A percentile compares a stretch with the other conserved stretches of the same genome.
These are phyloP conservation scores for Rhabdornis inornatus DNA, from an alignment of 2,113 vertebrate genomes.

Conservation along the genomic window DNA sequence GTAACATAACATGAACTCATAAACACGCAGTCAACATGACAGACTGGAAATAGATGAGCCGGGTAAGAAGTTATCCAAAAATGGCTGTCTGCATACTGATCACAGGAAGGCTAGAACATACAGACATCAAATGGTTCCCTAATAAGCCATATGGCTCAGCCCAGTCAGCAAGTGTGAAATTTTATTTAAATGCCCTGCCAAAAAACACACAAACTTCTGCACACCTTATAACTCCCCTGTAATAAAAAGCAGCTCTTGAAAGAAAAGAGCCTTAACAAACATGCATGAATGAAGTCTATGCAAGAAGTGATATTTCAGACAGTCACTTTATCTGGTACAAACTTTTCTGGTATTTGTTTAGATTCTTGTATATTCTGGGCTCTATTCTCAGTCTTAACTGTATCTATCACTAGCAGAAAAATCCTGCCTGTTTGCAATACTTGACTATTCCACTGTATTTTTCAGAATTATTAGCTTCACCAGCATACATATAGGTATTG, in stretches of 20 bases:
- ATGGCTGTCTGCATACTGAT: neutral
- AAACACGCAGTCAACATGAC: neutral
- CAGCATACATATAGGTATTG: neutral
- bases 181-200: neutral
- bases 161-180: neutral
- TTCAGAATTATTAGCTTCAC: neutral
- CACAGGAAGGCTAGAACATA: neutral
- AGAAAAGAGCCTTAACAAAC: neutral
- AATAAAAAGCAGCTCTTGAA: slow-evolving; percentile 5
- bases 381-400: neutral
- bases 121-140: neutral
- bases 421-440: neutral
- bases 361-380: neutral
- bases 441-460: neutral
- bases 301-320: neutral
- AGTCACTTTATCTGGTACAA: neutral
- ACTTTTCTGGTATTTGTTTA: neutral
- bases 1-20: neutral
- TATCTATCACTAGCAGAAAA: neutral
- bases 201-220: neutral
- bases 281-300: neutral
- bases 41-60: neutral
- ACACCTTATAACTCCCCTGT: neutral
- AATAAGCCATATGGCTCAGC: neutral
- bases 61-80: neutral